Percentiles rank a stretch among this genome's conserved stretches.
Evolutionary conservation across 2,888 invertebrate species (phyloP).

Genomic region (Drosophila quinaria): DNA sequence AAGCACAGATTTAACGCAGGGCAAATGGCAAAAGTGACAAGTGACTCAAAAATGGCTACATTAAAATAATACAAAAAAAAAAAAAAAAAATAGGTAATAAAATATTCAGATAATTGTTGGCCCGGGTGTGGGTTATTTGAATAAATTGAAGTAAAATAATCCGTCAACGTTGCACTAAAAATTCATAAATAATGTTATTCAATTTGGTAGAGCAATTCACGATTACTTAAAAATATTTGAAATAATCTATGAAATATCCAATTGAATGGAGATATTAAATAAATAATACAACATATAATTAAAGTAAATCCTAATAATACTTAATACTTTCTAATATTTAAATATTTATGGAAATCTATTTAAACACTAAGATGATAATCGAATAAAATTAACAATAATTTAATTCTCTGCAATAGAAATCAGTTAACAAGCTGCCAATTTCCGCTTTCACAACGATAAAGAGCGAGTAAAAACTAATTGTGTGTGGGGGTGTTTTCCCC

Average conservation of each 20-base stretch:
- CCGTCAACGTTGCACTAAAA: too few relatives aligned
- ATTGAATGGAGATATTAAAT: too few relatives aligned
- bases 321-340: too few relatives aligned
- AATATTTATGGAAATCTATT: too few relatives aligned
- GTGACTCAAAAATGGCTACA: constrained; percentile 20
- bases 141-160: too few relatives aligned
- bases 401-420: constrained; percentile 53
- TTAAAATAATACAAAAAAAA: constrained; percentile 28
- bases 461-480: constrained; percentile 1
- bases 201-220: too few relatives aligned
- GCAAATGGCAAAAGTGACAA: constrained; percentile 30
- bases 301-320: too few relatives aligned
- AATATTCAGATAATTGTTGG: neutral
- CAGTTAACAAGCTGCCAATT: constrained; percentile 24
- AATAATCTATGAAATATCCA: too few relatives aligned
- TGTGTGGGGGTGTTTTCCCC: neutral
- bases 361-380: constrained; percentile 7
- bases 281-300: too few relatives aligned
- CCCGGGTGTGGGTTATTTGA: neutral
- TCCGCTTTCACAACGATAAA: constrained; percentile 1
- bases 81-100: constrained; percentile 8
- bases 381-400: constrained; percentile 26
- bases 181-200: too few relatives aligned
- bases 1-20: constrained; percentile 33
- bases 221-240: too few relatives aligned